Conservation (phyloP, 2,113 vertebrate genomes). For the Hemiprocne comata region DNA sequence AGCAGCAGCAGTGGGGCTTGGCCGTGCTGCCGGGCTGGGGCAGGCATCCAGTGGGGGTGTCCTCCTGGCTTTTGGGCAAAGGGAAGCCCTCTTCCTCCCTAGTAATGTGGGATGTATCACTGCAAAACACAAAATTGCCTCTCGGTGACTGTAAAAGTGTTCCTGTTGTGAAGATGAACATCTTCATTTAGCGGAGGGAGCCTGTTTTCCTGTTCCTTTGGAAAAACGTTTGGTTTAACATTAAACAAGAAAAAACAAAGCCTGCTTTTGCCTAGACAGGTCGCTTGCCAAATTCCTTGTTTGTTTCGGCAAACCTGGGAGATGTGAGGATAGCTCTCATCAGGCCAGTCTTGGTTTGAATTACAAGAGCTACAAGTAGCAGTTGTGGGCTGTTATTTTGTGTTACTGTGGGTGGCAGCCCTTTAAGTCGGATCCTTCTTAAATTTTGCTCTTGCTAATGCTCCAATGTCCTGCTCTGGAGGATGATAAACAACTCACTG, state of each 20-base stretch:
- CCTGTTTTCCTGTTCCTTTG: neutral
- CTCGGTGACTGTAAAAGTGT: rapidly evolving
- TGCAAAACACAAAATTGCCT: neutral
- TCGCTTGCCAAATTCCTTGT: neutral
- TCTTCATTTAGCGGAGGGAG: neutral
- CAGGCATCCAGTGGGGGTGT: too few relatives aligned
- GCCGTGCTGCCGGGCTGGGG: neutral
- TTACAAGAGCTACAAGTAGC: neutral
- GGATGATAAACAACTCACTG: rapidly evolving
- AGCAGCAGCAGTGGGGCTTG: neutral
- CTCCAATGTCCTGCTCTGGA: rapidly evolving
- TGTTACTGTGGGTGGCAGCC: neutral
- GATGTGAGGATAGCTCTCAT: neutral
- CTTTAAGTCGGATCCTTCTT: neutral
- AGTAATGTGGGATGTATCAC: neutral
- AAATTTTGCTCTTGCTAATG: neutral
- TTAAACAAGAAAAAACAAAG: neutral
- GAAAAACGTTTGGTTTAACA: neutral
- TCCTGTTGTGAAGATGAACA: neutral
- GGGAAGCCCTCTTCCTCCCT: neutral
- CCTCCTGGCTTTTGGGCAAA: neutral
- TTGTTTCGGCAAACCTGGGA: neutral
- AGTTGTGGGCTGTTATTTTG: neutral
- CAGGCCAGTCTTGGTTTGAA: neutral
- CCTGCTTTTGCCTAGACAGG: neutral